A percentile compares a stretch with the other conserved stretches of the same genome.
These are phyloP conservation scores for Poeciliopsis turrubarensis DNA, from an alignment of 2,113 vertebrate genomes.

Conservation along the genomic window DNA sequence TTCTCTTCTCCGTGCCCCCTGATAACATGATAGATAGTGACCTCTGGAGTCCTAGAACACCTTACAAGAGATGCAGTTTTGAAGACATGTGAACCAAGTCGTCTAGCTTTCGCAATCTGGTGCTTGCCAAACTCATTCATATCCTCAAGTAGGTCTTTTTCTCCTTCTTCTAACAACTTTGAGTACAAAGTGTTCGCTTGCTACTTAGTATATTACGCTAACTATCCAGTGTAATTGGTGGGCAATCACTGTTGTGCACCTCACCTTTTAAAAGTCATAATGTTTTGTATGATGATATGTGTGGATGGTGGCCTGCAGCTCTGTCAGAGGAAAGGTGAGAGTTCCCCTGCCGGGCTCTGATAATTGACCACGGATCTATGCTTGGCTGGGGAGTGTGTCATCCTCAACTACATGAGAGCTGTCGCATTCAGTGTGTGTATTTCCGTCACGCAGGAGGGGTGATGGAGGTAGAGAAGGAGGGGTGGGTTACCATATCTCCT, in stretches of 20 bases:
- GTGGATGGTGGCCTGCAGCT: constrained; percentile 4
- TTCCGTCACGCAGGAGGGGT: constrained; percentile 56
- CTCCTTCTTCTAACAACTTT: background rate
- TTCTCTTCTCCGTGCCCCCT: background rate
- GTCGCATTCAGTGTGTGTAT: constrained; percentile 74
- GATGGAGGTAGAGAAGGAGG: background rate
- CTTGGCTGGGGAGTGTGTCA: constrained; percentile 63
- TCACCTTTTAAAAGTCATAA: background rate
- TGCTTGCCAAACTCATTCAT: background rate
- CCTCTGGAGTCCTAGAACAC: background rate
- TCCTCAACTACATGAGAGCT: constrained; percentile 60
- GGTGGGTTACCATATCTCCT: constrained; percentile 35
- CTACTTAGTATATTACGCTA: background rate
- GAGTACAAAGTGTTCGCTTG: background rate
- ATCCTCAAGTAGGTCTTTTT: background rate
- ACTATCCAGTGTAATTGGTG: background rate
- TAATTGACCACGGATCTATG: constrained; percentile 67
- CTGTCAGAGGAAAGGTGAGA: constrained; percentile 49
- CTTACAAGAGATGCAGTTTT: no score
- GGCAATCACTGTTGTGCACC: background rate
- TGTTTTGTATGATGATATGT: background rate
- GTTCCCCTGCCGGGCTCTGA: constrained; percentile 70
- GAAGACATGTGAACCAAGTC: background rate
- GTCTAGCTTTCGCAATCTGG: background rate
- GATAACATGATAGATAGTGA: background rate